Evolutionary conservation across 2,113 vertebrate species (phyloP).

Genomic region (Pelvicachromis taeniatus): DNA sequence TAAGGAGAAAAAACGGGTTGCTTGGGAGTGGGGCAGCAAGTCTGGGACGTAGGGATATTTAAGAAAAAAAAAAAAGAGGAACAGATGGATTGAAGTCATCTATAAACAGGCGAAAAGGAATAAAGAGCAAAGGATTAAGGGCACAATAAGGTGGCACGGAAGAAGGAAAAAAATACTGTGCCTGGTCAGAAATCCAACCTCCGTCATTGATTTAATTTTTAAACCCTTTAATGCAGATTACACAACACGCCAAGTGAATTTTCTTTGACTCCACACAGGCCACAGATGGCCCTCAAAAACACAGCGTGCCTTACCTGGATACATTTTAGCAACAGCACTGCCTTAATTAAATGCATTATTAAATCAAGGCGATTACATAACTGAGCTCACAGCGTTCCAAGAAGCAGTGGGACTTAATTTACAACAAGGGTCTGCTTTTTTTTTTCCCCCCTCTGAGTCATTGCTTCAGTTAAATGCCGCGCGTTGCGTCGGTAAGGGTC

Average conservation of each 20-base stretch:
- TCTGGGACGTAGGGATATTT: not conserved
- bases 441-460: not conserved
- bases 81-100: not conserved
- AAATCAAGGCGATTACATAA: slow-evolving; percentile 49
- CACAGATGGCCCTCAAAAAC: not conserved
- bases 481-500: not conserved
- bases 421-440: not conserved
- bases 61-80: not conserved
- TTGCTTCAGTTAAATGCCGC: not conserved
- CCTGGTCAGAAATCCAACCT: not conserved
- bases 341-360: slow-evolving; percentile 48
- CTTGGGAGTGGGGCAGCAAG: not conserved
- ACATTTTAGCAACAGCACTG: not conserved
- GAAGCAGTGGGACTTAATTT: slow-evolving; percentile 35
- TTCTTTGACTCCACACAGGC: not conserved
- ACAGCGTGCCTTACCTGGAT: not conserved
- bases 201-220: not conserved
- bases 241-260: not conserved
- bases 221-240: not conserved
- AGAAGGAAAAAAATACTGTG: not conserved
- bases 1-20: not conserved
- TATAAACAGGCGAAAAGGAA: not conserved
- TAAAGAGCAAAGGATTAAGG: slow-evolving; percentile 1
- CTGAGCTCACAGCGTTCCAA: not conserved
- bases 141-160: not conserved